A percentile compares a stretch with the other conserved stretches of the same genome.
phyloP scores from a whole-genome alignment of 2,113 vertebrate genomes.

The Lasiurus cinereus region DNA sequence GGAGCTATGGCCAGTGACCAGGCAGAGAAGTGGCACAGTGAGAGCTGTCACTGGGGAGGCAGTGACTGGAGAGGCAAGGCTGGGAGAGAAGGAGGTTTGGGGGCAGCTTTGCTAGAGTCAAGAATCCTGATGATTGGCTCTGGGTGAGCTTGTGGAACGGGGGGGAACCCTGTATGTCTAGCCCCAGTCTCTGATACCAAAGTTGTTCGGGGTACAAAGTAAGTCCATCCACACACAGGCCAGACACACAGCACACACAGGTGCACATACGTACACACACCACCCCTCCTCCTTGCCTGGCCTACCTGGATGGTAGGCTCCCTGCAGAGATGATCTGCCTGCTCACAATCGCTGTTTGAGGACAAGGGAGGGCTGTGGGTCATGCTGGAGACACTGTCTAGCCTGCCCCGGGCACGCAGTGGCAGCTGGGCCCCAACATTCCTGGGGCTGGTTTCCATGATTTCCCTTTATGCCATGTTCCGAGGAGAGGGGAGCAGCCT shows the following conservation, averaged over 20 bases:
- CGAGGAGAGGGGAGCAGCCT: constrained; percentile 68
- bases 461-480: constrained; percentile 41
- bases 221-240: background rate
- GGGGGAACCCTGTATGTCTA: background rate
- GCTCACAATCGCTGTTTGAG: background rate
- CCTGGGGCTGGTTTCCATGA: constrained; percentile 27
- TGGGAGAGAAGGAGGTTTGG: background rate
- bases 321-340: background rate
- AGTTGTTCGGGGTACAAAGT: background rate
- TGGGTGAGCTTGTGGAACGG: background rate
- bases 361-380: background rate
- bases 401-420: background rate
- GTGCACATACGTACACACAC: fast-evolving
- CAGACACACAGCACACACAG: background rate
- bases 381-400: constrained; percentile 41
- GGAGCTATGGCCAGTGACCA: background rate
- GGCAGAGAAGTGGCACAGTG: background rate
- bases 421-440: background rate
- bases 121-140: background rate
- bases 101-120: background rate
- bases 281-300: background rate
- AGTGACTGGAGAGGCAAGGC: background rate
- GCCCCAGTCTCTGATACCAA: background rate
- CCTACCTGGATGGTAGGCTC: background rate
- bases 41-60: background rate